Conservation (phyloP, 2,888 invertebrate genomes). For the Tetanocera ferruginea region DNA sequence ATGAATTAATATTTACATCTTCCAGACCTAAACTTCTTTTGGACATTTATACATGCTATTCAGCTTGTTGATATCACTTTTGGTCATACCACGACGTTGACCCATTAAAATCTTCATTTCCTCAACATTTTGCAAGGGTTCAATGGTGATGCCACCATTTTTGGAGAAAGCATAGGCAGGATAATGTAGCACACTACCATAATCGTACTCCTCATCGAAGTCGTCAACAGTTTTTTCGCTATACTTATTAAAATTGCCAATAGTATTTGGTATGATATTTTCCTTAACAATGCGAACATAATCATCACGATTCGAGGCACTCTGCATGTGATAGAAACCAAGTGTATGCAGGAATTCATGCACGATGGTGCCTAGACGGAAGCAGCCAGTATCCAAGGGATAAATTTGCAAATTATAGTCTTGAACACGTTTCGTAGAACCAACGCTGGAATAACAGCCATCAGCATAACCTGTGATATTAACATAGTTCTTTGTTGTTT, state of each 20-base stretch:
- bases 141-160: slow-evolving; percentile 79
- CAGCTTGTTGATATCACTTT: slow-evolving; percentile 60
- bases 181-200: slow-evolving; percentile 86
- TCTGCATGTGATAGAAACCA: slow-evolving; percentile 87
- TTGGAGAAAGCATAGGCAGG: slow-evolving; percentile 79
- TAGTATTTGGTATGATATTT: slow-evolving; percentile 71
- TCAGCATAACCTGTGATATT: slow-evolving; percentile 61
- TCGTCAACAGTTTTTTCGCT: slow-evolving; percentile 72
- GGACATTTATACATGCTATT: slow-evolving; percentile 64
- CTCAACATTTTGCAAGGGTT: slow-evolving; percentile 66
- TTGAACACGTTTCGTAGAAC: slow-evolving; percentile 72
- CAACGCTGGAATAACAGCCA: slow-evolving; percentile 85
- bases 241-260: slow-evolving; percentile 79
- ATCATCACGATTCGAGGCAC: slow-evolving; percentile 80
- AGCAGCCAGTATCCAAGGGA: slow-evolving; percentile 61
- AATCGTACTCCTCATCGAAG: slow-evolving; percentile 81
- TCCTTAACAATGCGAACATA: slow-evolving; percentile 73
- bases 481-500: slow-evolving; percentile 58
- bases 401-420: slow-evolving; percentile 59
- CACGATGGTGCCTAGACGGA: slow-evolving; percentile 73
- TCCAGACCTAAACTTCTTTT: slow-evolving; percentile 38
- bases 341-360: slow-evolving; percentile 84
- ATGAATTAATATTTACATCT: too few species aligned
- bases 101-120: slow-evolving; percentile 53
- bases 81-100: slow-evolving; percentile 58